Evolutionary conservation across 2,888 invertebrate genomes (phyloP).

Genomic region (Pherbina coryleti): DNA sequence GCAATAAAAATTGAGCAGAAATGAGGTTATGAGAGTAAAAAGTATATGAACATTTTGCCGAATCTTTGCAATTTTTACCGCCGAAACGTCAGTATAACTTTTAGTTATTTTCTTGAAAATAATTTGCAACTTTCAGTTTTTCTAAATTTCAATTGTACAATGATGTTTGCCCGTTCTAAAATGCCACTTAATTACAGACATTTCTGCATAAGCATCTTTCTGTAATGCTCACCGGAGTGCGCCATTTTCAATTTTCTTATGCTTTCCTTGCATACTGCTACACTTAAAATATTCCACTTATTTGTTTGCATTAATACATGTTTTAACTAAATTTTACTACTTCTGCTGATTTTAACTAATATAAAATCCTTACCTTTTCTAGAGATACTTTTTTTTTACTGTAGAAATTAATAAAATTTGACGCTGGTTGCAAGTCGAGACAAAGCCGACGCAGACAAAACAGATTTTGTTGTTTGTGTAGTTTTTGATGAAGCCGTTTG

Average conservation of each 20-base stretch:
- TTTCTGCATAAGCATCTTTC: background rate
- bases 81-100: too few relatives aligned
- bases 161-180: background rate
- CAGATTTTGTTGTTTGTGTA: constrained; percentile 22
- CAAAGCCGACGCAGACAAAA: constrained; percentile 35
- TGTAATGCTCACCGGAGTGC: constrained; percentile 36
- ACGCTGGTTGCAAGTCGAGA: constrained; percentile 23
- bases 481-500: background rate
- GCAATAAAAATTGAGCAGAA: background rate
- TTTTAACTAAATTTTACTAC: background rate
- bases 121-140: too few relatives aligned
- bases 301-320: background rate
- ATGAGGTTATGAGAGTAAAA: constrained; percentile 14
- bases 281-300: background rate
- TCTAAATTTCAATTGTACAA: too few relatives aligned
- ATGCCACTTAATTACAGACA: background rate
- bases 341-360: background rate
- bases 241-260: constrained; percentile 52
- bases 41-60: background rate
- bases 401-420: constrained; percentile 10
- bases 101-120: too few relatives aligned
- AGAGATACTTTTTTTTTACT: background rate
- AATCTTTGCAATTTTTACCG: too few relatives aligned
- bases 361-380: background rate
- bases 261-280: background rate